phyloP scores from a whole-genome alignment of 2,113 vertebrate genomes.

The Albula glossodonta region DNA sequence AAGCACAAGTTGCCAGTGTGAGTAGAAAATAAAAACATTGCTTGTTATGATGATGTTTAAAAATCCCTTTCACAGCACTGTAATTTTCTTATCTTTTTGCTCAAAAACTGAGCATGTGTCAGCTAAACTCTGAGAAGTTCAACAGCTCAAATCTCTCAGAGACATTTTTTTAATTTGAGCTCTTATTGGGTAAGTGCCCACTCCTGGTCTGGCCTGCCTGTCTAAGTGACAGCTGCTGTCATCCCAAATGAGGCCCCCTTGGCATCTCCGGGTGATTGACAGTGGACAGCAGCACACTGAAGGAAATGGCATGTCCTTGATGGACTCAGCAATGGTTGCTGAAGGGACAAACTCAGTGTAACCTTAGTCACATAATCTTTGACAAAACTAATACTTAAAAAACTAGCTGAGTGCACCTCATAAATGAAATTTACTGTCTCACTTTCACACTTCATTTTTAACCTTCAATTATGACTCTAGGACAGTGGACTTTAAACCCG shows the following conservation, averaged over 20 bases:
- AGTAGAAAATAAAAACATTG: background rate
- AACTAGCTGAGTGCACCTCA: background rate
- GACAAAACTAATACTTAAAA: background rate
- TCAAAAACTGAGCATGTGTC: background rate
- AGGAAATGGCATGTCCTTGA: background rate
- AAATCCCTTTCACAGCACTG: too few relatives aligned
- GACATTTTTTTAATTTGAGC: background rate
- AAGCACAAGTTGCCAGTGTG: background rate
- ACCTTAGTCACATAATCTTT: background rate
- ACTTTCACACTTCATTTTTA: background rate
- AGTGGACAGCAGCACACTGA: background rate
- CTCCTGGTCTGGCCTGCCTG: background rate
- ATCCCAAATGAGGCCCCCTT: background rate
- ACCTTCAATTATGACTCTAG: background rate
- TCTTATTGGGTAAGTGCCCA: background rate
- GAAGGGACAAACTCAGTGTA: background rate
- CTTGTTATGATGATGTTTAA: background rate
- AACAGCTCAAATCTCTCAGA: slow-evolving; percentile 2
- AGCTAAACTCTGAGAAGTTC: slow-evolving; percentile 9
- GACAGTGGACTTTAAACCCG: background rate
- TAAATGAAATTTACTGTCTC: background rate
- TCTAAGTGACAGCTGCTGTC: background rate
- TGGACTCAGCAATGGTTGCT: background rate
- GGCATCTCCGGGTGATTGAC: background rate
- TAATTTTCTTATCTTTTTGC: slow-evolving; percentile 6